Evolutionary conservation across 2,888 invertebrate species (phyloP), one percentile per base, ranked within the genome.

Genomic region (Megamerina dolium): DNA sequence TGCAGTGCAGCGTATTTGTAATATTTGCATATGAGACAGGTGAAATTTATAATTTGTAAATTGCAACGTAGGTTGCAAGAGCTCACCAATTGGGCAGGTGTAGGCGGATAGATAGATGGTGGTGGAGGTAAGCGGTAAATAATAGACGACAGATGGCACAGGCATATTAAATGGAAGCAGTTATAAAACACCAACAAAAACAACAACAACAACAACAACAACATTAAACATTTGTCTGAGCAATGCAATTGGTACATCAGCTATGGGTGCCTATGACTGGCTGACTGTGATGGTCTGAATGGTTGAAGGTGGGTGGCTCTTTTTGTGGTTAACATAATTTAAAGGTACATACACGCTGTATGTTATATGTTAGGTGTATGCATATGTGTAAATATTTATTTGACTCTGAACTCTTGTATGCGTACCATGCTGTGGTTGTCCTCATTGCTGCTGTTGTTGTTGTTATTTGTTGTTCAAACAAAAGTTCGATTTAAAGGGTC

Each of bases 251-350:
- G n/a, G n/a, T n/a, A n/a, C n/a, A n/a, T n/a, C n/a, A n/a, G n/a
- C n/a, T n/a, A n/a, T n/a, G n/a, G n/a, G n/a, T n/a, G n/a, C n/a
- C n/a, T n/a, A n/a, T n/a, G n/a, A n/a, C n/a, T n/a, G n/a, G n/a
- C n/a, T 35, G 18, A 10, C 4, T 20, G 35, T 35, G 21, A 2
- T 18, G 20, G 36, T 36, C 6, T 36, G 21, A 21, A n/a, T 17
- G 21, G 14, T 20, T 14, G 21, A 26, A 33, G 20, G 19, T 32
- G 37, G 21, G 33, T 16, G 30, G 23, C 14, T 18, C 9, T 33
- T 37, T 43, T 43, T 43, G 43, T 38, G 43, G 43, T 43, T 43
- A 43, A 43, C 43, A 43, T 43, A 43, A 43, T 38, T 43, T 43
- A 43, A 43, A 40, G 34, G 44, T 31, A 34, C 40, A 31, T 40